Evolutionary conservation across 2,113 vertebrate genomes (phyloP).

Genomic region (Peromyscus polionotus): DNA sequence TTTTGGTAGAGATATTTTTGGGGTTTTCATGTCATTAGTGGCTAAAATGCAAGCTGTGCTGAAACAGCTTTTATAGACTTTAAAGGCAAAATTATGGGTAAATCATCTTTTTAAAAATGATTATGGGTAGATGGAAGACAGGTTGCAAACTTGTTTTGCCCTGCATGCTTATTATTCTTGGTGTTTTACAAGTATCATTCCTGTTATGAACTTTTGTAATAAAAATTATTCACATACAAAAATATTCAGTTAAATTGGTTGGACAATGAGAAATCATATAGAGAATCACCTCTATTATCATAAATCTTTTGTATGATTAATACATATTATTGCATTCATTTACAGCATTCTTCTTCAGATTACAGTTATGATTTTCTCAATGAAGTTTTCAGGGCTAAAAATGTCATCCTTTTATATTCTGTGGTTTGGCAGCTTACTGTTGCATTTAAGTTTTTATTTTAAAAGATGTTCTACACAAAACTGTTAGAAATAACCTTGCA

Average conservation of each 20-base stretch:
- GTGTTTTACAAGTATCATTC: conserved; percentile 58
- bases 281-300: neutral
- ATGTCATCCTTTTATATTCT: conserved; percentile 75
- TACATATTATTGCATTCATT: conserved; percentile 70
- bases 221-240: conserved; percentile 46
- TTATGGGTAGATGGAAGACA: neutral
- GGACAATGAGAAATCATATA: neutral
- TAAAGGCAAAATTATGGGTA: conserved; percentile 51
- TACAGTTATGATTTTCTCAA: conserved; percentile 74
- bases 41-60: conserved; percentile 47
- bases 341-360: conserved; percentile 81
- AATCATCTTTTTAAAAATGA: neutral
- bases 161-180: neutral
- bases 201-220: conserved; percentile 38
- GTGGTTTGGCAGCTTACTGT: conserved; percentile 76
- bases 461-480: conserved; percentile 76
- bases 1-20: conserved; percentile 37
- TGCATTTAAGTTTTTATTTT: conserved; percentile 78
- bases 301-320: conserved; percentile 68
- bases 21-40: conserved; percentile 47
- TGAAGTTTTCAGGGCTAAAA: conserved; percentile 79
- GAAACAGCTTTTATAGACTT: conserved; percentile 37
- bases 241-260: conserved; percentile 62
- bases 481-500: conserved; percentile 78
- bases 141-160: conserved; percentile 31